Evolutionary conservation across 2,888 invertebrate species (phyloP).

Genomic region (Stenichneumon culpator): DNA sequence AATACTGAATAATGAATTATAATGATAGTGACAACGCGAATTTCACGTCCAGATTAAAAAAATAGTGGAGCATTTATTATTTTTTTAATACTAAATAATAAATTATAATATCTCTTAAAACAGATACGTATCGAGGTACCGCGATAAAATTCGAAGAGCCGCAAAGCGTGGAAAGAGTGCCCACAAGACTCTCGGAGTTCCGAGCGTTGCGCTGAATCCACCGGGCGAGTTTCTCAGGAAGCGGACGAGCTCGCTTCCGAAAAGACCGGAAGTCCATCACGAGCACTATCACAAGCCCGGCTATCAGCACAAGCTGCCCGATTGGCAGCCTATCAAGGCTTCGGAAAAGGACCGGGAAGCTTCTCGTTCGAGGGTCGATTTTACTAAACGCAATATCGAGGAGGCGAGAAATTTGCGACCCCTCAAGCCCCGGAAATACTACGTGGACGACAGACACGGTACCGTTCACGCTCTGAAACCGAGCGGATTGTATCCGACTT

Average conservation of each 20-base stretch:
- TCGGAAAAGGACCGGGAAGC: constrained; percentile 34
- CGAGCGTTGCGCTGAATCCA: constrained; percentile 68
- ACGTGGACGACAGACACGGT: constrained; percentile 89
- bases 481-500: constrained; percentile 90
- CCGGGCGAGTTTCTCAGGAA: constrained; percentile 74
- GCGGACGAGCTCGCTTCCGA: constrained; percentile 62
- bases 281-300: constrained; percentile 71
- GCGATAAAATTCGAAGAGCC: constrained; percentile 63
- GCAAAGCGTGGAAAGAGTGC: constrained; percentile 69
- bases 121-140: constrained; percentile 75
- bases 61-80: no score
- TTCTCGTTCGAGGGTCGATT: constrained; percentile 84
- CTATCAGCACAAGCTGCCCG: constrained; percentile 72
- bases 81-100: no score
- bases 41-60: no score
- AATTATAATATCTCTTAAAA: no score
- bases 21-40: no score
- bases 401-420: constrained; percentile 87
- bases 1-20: no score
- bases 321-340: constrained; percentile 70
- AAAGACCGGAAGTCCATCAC: constrained; percentile 67
- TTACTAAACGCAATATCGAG: constrained; percentile 88
- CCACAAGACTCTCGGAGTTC: constrained; percentile 76
- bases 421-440: constrained; percentile 86
- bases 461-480: constrained; percentile 88